Percentiles rank a stretch among this genome's conserved stretches.
Evolutionary conservation across 2,797 vertebrate species (phyloP).

Genomic region (Iguana delicatissima): DNA sequence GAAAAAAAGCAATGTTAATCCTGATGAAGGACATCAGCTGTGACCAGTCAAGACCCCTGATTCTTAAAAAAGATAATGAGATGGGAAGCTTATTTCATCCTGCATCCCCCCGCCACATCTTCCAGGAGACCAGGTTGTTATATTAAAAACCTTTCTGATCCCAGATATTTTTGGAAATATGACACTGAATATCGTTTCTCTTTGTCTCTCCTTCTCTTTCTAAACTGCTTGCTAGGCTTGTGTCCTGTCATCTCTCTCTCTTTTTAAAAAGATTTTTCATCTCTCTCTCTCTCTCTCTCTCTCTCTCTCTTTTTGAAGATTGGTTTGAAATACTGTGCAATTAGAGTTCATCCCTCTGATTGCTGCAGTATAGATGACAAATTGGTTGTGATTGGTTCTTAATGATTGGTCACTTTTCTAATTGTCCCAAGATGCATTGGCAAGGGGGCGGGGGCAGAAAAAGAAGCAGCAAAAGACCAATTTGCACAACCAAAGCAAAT

Average conservation of each 20-base stretch:
- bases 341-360: conserved; percentile 73
- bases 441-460: conserved; percentile 14
- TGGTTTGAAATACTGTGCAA: conserved; percentile 55
- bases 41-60: conserved; percentile 36
- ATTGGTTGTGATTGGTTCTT: conserved; percentile 75
- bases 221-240: conserved; percentile 42
- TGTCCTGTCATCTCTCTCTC: not conserved
- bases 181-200: conserved; percentile 23
- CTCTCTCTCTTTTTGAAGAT: not conserved
- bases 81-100: conserved; percentile 43
- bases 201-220: conserved; percentile 3
- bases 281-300: not conserved
- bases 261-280: not conserved
- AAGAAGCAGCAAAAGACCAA: conserved; percentile 22
- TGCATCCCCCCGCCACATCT: not conserved
- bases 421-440: conserved; percentile 46
- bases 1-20: conserved; percentile 41
- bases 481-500: conserved; percentile 49
- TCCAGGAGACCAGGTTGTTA: conserved; percentile 36
- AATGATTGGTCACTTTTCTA: conserved; percentile 71
- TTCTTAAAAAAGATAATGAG: conserved; percentile 49
- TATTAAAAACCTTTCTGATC: conserved; percentile 47
- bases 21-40: conserved; percentile 36
- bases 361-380: conserved; percentile 66
- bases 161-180: conserved; percentile 53